phyloP scores from a whole-genome alignment of 1,140 invertebrate genomes.

The Apis dorsata region DNA sequence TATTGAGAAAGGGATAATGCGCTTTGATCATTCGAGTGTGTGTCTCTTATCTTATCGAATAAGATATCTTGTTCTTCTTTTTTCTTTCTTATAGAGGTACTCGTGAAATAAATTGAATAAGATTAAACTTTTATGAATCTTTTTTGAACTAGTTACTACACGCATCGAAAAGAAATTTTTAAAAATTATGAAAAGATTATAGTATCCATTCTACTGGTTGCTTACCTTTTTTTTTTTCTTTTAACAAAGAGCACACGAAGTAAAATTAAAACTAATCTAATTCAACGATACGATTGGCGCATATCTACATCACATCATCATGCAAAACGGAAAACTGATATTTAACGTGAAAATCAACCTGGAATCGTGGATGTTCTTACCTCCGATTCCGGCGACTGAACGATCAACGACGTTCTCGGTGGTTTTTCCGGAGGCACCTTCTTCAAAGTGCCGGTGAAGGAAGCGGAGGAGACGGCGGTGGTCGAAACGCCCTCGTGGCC shows the following conservation, averaged over 20 bases:
- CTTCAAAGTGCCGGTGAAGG: conserved; percentile 76
- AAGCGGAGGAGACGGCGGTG: conserved; percentile 34
- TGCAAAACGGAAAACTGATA: background rate
- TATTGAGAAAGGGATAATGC: background rate
- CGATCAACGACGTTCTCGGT: conserved; percentile 77
- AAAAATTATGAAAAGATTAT: too few species aligned
- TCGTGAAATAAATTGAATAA: too few species aligned
- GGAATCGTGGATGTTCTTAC: conserved; percentile 63
- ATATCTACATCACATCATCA: background rate
- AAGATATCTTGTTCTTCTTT: background rate
- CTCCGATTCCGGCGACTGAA: conserved; percentile 77
- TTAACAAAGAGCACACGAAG: too few species aligned
- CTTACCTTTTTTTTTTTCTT: too few species aligned
- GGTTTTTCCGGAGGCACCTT: conserved; percentile 79
- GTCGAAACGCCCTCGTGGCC: conserved; percentile 65
- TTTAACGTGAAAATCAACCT: background rate
- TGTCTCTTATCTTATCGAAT: background rate
- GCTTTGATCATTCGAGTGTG: background rate
- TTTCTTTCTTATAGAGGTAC: background rate
- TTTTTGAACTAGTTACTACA: too few species aligned
- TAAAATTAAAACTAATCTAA: too few species aligned
- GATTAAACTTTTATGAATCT: too few species aligned
- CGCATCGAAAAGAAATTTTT: too few species aligned
- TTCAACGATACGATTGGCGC: too few species aligned
- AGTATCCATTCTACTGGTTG: too few species aligned